Conservation (phyloP, 2,888 invertebrate genomes). For the Microdon myrmicae region DNA sequence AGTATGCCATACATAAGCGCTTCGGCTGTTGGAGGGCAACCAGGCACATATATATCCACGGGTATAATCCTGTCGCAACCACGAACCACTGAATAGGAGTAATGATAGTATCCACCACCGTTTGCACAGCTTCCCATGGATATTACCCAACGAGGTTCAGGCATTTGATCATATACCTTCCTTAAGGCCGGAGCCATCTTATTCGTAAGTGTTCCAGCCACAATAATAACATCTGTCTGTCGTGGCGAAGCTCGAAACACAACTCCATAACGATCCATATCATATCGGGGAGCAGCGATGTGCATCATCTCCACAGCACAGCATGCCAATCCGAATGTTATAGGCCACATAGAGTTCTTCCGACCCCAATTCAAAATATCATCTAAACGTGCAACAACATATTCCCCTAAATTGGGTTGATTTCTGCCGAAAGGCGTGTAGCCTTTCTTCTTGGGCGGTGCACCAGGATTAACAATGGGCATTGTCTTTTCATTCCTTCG, state of each 20-base stretch:
- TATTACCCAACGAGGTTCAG: conserved; percentile 97
- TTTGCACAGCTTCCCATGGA: conserved; percentile 99
- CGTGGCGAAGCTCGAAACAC: conserved; percentile 97
- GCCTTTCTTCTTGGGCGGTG: conserved; percentile 69
- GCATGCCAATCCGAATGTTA: conserved; percentile 98
- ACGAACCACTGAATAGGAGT: conserved; percentile 97
- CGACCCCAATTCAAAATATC: conserved; percentile 96
- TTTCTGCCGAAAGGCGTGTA: conserved; percentile 68
- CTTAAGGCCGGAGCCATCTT: conserved; percentile 99
- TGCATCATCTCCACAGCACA: conserved; percentile 99
- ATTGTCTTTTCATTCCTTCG: conserved; percentile 63
- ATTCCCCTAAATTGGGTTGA: conserved; percentile 80
- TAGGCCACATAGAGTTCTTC: conserved; percentile 96
- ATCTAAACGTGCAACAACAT: conserved; percentile 88
- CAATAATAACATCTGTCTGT: conserved; percentile 97
- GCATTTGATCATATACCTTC: conserved; percentile 98
- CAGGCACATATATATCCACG: conserved; percentile 98
- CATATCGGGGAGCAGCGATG: conserved; percentile 98
- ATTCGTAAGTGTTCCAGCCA: conserved; percentile 98
- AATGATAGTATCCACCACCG: conserved; percentile 99
- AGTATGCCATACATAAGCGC: conserved; percentile 95
- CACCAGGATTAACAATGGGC: conserved; percentile 60
- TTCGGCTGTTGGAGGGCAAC: conserved; percentile 98
- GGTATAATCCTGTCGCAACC: conserved; percentile 98
- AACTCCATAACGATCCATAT: conserved; percentile 99